Evolutionary conservation across 1,140 invertebrate species (phyloP).

Genomic region (Mizuhopecten yessoensis): DNA sequence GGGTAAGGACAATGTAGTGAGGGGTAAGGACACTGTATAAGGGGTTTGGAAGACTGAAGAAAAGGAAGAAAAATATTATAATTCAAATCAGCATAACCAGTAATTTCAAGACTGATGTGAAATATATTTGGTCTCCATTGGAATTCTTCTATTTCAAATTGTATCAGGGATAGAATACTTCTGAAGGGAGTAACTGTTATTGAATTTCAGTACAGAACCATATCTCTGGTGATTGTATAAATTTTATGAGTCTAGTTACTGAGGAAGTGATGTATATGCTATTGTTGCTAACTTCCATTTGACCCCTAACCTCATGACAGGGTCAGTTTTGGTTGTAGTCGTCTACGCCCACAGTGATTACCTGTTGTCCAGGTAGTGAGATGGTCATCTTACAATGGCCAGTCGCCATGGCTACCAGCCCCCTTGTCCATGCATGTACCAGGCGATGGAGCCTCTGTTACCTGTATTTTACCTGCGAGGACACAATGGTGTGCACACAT

Average conservation of each 20-base stretch:
- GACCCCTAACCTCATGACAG: neutral
- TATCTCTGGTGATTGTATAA: too few species aligned
- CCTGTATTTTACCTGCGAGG: constrained; percentile 24
- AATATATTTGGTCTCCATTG: too few species aligned
- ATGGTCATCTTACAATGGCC: neutral
- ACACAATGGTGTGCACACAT: constrained; percentile 14
- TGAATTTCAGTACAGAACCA: too few species aligned
- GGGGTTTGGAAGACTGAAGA: too few species aligned
- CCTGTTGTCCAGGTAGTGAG: constrained; percentile 23
- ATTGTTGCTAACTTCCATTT: neutral
- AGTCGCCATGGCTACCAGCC: neutral
- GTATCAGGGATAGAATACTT: too few species aligned
- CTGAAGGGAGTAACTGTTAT: too few species aligned
- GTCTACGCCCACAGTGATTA: constrained; percentile 3
- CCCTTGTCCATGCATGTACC: neutral
- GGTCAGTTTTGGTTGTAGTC: neutral
- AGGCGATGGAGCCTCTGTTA: constrained; percentile 8
- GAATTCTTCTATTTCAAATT: too few species aligned
- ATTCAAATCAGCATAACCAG: too few species aligned
- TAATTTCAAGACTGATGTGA: too few species aligned
- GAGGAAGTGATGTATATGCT: neutral
- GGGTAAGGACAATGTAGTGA: neutral
- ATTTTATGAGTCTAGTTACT: too few species aligned
- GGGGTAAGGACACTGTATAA: neutral
- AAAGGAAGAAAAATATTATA: too few species aligned